A percentile compares a stretch with the other conserved stretches of the same genome.
phyloP scores from a whole-genome alignment of 2,797 vertebrate genomes.

The Meriones psammophilus region DNA sequence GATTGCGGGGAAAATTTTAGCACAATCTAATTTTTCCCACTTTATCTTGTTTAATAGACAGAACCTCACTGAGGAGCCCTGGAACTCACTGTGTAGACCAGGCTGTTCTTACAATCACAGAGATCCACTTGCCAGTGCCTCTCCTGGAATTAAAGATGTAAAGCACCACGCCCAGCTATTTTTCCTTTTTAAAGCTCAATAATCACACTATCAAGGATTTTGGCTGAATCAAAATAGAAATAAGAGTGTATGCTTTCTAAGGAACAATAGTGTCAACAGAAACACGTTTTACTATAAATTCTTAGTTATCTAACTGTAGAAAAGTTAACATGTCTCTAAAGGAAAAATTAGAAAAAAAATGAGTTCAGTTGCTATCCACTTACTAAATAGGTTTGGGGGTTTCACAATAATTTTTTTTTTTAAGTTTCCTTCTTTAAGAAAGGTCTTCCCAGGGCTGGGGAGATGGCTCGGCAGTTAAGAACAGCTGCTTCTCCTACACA shows the following conservation, averaged over 20 bases:
- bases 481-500: background rate
- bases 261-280: background rate
- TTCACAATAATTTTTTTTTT: conserved; percentile 24
- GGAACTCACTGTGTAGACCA: background rate
- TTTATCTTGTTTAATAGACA: background rate
- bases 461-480: background rate
- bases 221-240: background rate
- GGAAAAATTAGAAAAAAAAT: conserved; percentile 38
- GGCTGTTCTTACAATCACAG: too few relatives aligned
- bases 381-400: background rate
- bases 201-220: background rate
- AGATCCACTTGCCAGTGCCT: background rate
- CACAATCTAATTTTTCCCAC: background rate
- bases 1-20: too few relatives aligned
- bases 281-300: conserved; percentile 25
- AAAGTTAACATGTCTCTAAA: conserved; percentile 38
- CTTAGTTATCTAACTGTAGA: background rate
- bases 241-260: background rate
- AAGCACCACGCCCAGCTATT: background rate
- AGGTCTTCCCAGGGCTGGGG: background rate
- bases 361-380: background rate
- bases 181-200: background rate
- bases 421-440: conserved; percentile 26
- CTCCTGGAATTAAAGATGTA: background rate
- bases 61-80: background rate